Evolutionary conservation across 2,888 invertebrate genomes (phyloP), one percentile per base, ranked within the genome.

Genomic region (Elegia similella): DNA sequence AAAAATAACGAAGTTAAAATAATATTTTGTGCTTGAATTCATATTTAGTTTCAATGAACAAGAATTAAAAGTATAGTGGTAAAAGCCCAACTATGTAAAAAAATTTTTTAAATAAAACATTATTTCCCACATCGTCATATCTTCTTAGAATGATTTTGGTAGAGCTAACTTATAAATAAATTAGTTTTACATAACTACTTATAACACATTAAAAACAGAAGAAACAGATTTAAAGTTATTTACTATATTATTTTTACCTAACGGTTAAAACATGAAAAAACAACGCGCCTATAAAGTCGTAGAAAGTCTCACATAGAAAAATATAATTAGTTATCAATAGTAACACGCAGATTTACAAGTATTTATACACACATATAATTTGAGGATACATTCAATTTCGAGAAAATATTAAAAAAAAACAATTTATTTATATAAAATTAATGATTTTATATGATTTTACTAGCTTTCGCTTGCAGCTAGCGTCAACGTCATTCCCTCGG

Each of bases 281-380:
- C 63, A 69, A 70, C 68, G 67, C 65, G 63, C 57, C 68, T 74
- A 70, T 70, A 78, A 84, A 86, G 80, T 80, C 72, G 71, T 88
- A 86, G 84, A 87, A 88, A 87, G 83, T 80, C 80, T 78, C 72
- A 72, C 70, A 71, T 82, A 88, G 86, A 90, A 88, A 89, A 89
- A 89, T 88, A 89, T 88, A 86, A 78, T 83, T 75, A 81, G 78
- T 75, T 70, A 67, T 79, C 80, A 84, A 80, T 76, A 84, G 77
- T 81, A 82, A 82, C 75, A 82, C 66, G 70, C 72, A 75, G 66
- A 69, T 68, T 69, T 73, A 50, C 50, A 34, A 50, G 30, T 17
- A 15, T 34, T n/a, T 17, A 7, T 17, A 16, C 17, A 50, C 17
- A 50, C 34, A 6, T 50, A 50, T 12, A n/a, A 50, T 16, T 16